Base-by-base conservation (phyloP, 1,140 invertebrate species). In the Oncopodura yosiiana region DNA sequence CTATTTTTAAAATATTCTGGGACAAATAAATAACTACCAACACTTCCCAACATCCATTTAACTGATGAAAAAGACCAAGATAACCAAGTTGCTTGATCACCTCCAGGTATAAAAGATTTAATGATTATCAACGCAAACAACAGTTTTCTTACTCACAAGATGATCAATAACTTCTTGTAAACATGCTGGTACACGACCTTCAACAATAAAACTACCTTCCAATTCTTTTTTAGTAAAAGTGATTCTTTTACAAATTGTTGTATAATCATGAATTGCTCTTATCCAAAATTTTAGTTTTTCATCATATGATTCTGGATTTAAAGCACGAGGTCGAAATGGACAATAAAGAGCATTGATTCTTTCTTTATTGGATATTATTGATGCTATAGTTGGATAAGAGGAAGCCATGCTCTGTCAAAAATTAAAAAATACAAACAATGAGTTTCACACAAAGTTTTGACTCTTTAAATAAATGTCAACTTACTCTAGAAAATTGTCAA, bases 221-320 rank as follows among this genome's bases (percentile, higher is more conserved):
- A 60, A 19, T 3, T 60, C 58, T n/a, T 49, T 53, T 1, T 55
- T 37, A 3, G 30, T 56, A 36, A 60, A 56, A 16, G 36, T 21
- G 9, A 52, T 21, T 37, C 49, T 46, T 16, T 37, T 37, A 18
- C 38, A 46, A 18, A 24, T 12, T 6, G 23, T 4, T 11, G 19
- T 18, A 36, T 39, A 60, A 18, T 60, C 58, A 14, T 56, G 32
- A 16, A 60, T 38, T 9, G 48, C 45, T 30, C 38, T 50, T 11
- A 27, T 23, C 58, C 58, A 60, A 56, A 60, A 60, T 32, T 53
- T 56, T 14, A 54, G 11, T 32, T 60, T 60, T n/a, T 51, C 26
- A 12, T 60, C 53, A 36, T 56, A 60, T 32, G 52, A 49, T 23
- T 60, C 58, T 18, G 58, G 58, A 42, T 60, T 60, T 6, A 55